Conservation (phyloP, 2,888 invertebrate species). For the Hemistola chrysoprasaria region DNA sequence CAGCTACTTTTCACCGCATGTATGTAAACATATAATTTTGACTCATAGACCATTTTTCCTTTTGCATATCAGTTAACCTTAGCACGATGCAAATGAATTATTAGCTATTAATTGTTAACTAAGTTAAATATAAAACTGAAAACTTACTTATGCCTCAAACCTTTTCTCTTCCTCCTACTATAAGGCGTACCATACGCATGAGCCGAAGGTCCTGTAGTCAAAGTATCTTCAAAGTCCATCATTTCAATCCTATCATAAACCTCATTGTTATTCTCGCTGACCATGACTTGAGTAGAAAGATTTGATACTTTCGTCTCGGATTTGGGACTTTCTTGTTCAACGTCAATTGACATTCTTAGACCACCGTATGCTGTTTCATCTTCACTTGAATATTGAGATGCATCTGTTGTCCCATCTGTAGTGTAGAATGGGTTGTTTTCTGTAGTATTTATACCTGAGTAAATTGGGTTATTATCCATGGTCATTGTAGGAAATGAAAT, state of each 20-base stretch:
- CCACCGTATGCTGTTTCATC: conserved; percentile 58
- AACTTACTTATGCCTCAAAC: conserved; percentile 52
- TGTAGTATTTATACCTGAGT: too few relatives aligned
- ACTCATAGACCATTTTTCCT: too few relatives aligned
- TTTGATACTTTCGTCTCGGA: conserved; percentile 51
- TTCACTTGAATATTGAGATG: conserved; percentile 62
- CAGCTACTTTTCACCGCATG: too few relatives aligned
- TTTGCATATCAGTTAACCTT: too few relatives aligned
- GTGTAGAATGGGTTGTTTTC: conserved; percentile 34
- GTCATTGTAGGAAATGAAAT: conserved; percentile 54
- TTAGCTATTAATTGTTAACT: neutral
- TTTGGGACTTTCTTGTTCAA: conserved; percentile 58
- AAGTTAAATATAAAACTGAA: too few relatives aligned
- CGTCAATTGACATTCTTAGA: conserved; percentile 67
- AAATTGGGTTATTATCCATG: conserved; percentile 13
- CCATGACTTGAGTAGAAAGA: conserved; percentile 51
- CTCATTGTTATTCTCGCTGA: conserved; percentile 39
- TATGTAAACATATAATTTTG: too few relatives aligned
- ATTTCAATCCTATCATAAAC: conserved; percentile 63
- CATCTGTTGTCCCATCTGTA: conserved; percentile 41
- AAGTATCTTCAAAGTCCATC: conserved; percentile 46
- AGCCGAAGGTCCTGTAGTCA: conserved; percentile 39
- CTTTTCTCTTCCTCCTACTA: conserved; percentile 55
- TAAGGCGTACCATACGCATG: conserved; percentile 58
- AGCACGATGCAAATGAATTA: too few relatives aligned